A percentile compares a stretch with the other conserved stretches of the same genome.
These are phyloP conservation scores for Pterocles orientalis DNA, from an alignment of 2,113 vertebrate species.

Conservation along the genomic window DNA sequence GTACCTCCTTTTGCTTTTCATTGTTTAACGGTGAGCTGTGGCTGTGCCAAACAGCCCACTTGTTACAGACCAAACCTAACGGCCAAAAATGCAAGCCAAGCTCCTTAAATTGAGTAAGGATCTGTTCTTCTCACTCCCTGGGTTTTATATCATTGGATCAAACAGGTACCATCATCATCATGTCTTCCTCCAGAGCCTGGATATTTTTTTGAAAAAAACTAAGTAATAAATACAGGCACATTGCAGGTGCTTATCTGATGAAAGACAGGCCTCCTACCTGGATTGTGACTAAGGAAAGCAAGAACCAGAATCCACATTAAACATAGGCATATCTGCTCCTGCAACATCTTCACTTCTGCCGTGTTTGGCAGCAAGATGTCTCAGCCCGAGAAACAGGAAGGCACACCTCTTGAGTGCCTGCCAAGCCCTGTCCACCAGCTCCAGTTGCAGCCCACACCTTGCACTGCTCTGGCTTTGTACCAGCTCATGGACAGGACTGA, in stretches of 20 bases:
- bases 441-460: not conserved
- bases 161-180: not conserved
- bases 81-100: not conserved
- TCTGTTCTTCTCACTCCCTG: not conserved
- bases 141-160: not conserved
- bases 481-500: not conserved
- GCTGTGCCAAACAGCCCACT: not conserved
- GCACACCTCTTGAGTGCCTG: accelerated
- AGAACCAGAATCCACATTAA: not conserved
- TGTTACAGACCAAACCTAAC: not conserved
- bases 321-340: not conserved
- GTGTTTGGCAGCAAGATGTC: not conserved
- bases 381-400: not conserved
- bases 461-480: not conserved
- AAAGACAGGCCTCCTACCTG: not conserved
- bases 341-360: not conserved
- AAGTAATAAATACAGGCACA: not conserved
- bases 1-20: not conserved
- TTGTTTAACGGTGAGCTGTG: not conserved
- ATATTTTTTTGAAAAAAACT: not conserved
- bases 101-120: not conserved
- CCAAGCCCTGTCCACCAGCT: not conserved
- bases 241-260: not conserved
- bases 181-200: not conserved
- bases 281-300: not conserved